phyloP scores from a whole-genome alignment of 2,113 vertebrate genomes.

The Struthidea cinerea region DNA sequence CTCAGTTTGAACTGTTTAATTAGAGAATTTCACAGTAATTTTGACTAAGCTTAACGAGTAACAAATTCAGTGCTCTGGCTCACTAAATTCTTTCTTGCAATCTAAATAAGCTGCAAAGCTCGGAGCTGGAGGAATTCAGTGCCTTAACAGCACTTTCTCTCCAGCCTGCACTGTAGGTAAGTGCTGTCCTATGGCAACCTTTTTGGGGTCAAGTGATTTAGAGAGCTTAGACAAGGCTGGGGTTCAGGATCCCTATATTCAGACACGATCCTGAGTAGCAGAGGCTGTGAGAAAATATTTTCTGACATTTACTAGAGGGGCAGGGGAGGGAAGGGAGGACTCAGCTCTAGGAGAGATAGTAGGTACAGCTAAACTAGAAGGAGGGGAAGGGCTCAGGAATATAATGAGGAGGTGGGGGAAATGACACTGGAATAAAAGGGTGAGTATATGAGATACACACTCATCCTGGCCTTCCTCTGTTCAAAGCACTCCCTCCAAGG shows the following conservation, averaged over 20 bases:
- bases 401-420: constrained; percentile 62
- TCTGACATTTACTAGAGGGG: not conserved
- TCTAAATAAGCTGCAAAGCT: not conserved
- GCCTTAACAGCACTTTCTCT: not conserved
- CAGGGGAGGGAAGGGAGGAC: not conserved
- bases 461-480: constrained; percentile 29
- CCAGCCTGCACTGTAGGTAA: not conserved
- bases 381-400: constrained; percentile 34
- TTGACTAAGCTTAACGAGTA: not conserved
- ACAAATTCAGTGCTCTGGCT: not conserved
- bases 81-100: not conserved
- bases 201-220: not conserved
- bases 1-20: constrained; percentile 39
- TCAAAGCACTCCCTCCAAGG: constrained; percentile 55
- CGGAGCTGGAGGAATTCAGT: not conserved
- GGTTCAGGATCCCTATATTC: not conserved
- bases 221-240: not conserved
- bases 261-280: not conserved
- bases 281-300: not conserved
- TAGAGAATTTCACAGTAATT: constrained; percentile 8
- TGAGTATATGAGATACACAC: constrained; percentile 28
- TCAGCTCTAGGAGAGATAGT: constrained; percentile 1
- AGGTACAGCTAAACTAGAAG: constrained; percentile 38
- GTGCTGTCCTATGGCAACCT: not conserved
- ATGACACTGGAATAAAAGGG: constrained; percentile 60